A percentile compares a stretch with the other conserved stretches of the same genome.
Evolutionary conservation across 1,140 invertebrate genomes (phyloP).

Genomic region (Lycorma delicatula): DNA sequence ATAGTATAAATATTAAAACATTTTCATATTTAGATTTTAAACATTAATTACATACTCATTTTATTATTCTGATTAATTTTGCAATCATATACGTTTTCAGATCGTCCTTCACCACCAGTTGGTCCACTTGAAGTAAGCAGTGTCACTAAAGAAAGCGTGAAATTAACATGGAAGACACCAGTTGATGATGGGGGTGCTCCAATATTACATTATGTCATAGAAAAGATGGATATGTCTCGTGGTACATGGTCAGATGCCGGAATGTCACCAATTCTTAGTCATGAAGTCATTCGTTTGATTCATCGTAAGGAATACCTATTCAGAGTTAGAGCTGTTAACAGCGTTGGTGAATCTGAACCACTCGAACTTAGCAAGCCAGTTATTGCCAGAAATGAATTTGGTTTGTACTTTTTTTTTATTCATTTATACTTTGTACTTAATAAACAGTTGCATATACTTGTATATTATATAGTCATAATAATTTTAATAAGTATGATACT

Average conservation of each 20-base stretch:
- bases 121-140: slow-evolving; percentile 75
- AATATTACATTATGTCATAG: slow-evolving; percentile 91
- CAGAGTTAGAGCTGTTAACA: slow-evolving; percentile 87
- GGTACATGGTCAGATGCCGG: slow-evolving; percentile 94
- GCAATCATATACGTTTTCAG: slow-evolving; percentile 33
- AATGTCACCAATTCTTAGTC: slow-evolving; percentile 71
- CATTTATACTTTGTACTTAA: neutral
- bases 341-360: slow-evolving; percentile 89
- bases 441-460: neutral
- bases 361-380: slow-evolving; percentile 77
- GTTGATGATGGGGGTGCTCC: slow-evolving; percentile 86
- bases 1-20: no score
- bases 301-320: slow-evolving; percentile 92
- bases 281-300: slow-evolving; percentile 75
- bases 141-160: slow-evolving; percentile 84
- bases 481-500: no score
- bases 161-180: slow-evolving; percentile 72
- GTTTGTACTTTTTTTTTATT: slow-evolving; percentile 32
- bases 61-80: no score
- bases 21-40: no score
- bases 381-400: slow-evolving; percentile 88
- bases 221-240: slow-evolving; percentile 93
- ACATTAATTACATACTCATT: no score
- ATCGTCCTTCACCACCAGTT: slow-evolving; percentile 80
- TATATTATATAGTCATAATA: no score